Evolutionary conservation across 1,140 invertebrate species (phyloP).

Genomic region (Hypothenemus hampei): DNA sequence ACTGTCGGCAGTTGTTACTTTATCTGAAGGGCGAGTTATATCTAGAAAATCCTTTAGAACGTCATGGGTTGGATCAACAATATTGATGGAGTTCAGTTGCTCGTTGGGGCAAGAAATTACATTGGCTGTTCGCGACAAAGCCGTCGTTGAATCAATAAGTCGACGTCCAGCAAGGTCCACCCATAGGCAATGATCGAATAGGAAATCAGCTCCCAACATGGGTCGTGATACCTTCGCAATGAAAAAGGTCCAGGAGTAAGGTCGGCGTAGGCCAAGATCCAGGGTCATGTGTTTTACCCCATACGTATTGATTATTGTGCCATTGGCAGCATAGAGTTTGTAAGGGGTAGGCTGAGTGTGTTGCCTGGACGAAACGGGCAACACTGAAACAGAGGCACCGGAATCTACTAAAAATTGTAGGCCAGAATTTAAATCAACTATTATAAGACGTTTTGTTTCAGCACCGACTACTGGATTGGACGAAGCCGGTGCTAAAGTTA

Average conservation of each 20-base stretch:
- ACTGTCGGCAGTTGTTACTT: not conserved
- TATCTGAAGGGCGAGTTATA: not conserved
- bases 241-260: constrained; percentile 43
- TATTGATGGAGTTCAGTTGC: no score
- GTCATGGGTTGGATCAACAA: not conserved
- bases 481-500: no score
- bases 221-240: constrained; percentile 41
- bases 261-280: constrained; percentile 2
- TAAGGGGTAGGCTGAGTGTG: not conserved
- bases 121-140: not conserved
- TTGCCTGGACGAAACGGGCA: not conserved
- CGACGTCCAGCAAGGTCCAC: constrained; percentile 37
- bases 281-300: not conserved
- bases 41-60: not conserved
- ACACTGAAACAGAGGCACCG: not conserved
- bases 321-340: not conserved
- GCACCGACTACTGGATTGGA: no score
- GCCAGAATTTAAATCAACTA: not conserved
- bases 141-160: constrained; percentile 32
- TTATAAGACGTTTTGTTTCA: not conserved
- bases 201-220: constrained; percentile 45
- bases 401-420: not conserved
- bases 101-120: not conserved
- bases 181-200: constrained; percentile 38
- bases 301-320: not conserved